Percentiles rank a stretch among this genome's conserved stretches.
Conservation (phyloP, 2,113 vertebrate genomes). For the Cygnus buccinator region DNA sequence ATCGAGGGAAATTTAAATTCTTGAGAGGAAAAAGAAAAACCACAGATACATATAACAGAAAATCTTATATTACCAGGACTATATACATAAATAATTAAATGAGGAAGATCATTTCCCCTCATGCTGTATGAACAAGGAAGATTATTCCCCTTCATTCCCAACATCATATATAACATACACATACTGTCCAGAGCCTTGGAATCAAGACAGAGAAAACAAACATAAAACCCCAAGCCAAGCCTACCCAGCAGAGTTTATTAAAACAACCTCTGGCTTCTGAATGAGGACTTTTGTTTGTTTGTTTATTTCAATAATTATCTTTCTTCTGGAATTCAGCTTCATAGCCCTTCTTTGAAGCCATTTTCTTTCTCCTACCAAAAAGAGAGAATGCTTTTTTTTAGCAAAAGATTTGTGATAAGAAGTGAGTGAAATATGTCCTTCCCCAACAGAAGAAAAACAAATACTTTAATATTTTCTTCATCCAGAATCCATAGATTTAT, state of each 20-base stretch:
- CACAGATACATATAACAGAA: not conserved
- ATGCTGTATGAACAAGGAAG: not conserved
- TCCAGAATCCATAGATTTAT: not conserved
- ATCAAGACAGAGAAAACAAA: not conserved
- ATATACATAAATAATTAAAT: not conserved
- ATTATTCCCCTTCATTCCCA: not conserved
- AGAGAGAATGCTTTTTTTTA: not conserved
- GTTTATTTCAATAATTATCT: not conserved
- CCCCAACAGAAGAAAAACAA: not conserved
- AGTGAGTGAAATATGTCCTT: not conserved
- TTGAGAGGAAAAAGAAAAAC: not conserved
- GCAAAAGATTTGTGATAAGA: not conserved
- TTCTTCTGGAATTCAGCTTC: not conserved
- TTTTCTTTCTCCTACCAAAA: not conserved
- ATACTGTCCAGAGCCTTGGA: not conserved
- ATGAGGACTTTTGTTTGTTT: not conserved
- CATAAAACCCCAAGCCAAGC: not conserved
- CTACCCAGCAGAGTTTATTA: not conserved
- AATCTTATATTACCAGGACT: not conserved
- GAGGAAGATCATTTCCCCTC: not conserved
- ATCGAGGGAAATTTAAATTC: not conserved
- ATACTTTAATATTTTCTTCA: not conserved
- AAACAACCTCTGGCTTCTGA: not conserved
- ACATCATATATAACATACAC: not conserved
- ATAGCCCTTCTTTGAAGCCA: not conserved